Percentiles rank a stretch among this genome's conserved stretches.
Evolutionary conservation across 2,888 invertebrate species (phyloP).

Genomic region (Stegophylla sp.): DNA sequence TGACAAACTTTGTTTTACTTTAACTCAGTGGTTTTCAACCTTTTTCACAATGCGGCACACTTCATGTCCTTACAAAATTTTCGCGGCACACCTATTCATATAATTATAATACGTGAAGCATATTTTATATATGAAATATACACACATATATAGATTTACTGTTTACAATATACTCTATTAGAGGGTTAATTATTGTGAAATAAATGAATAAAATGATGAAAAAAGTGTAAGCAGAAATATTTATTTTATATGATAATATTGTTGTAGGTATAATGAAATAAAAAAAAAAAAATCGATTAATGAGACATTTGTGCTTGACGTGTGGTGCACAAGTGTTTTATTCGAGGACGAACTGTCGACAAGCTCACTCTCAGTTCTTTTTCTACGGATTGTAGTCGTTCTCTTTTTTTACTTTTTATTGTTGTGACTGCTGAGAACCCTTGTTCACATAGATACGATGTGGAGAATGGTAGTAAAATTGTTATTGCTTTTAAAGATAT

Average conservation of each 20-base stretch:
- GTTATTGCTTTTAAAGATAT: slow-evolving; percentile 24
- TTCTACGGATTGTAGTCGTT: slow-evolving; percentile 14
- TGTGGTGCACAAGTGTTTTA: neutral
- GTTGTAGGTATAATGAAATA: neutral
- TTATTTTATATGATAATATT: slow-evolving; percentile 10
- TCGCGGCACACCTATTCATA: too few species aligned
- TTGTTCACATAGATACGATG: neutral
- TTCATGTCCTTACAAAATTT: too few species aligned
- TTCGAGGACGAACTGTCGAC: slow-evolving; percentile 10
- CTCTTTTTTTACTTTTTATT: slow-evolving; percentile 24
- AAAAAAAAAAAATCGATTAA: too few species aligned
- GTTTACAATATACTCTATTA: neutral
- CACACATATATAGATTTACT: neutral
- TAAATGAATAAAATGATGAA: neutral
- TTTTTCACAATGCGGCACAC: too few species aligned
- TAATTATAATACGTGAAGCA: too few species aligned
- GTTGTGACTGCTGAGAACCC: slow-evolving; percentile 14
- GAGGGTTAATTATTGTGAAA: slow-evolving; percentile 1
- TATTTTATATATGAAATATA: neutral
- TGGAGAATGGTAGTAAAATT: slow-evolving; percentile 14
- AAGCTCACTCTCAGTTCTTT: slow-evolving; percentile 16
- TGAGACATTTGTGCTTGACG: slow-evolving; percentile 12
- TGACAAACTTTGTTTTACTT: too few species aligned
- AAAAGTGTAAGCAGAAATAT: slow-evolving; percentile 7
- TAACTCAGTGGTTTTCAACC: too few species aligned